Conservation (phyloP, 2,888 invertebrate genomes). For the Lochmaea crataegi region DNA sequence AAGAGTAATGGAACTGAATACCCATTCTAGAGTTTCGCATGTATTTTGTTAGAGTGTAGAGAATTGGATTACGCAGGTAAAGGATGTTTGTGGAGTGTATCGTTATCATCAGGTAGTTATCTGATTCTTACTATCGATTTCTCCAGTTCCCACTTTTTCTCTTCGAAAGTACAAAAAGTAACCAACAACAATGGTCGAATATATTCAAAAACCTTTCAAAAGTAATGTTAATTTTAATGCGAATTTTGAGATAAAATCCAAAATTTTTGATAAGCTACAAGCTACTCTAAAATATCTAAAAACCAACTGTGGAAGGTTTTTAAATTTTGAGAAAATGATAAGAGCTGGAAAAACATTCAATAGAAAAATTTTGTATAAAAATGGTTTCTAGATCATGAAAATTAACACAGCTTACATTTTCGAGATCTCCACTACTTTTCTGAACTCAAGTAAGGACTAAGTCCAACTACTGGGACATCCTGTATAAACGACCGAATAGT, state of each 20-base stretch:
- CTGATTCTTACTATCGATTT: slow-evolving; percentile 15
- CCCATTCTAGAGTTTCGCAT: slow-evolving; percentile 12
- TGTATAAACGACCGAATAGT: background rate
- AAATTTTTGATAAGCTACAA: no score
- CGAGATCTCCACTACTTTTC: background rate
- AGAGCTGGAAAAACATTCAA: no score
- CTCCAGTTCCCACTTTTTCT: background rate
- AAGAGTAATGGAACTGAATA: slow-evolving; percentile 17
- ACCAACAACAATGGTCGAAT: background rate
- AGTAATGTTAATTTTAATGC: no score
- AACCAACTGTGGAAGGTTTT: no score
- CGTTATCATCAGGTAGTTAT: slow-evolving; percentile 17
- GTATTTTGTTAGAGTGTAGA: slow-evolving; percentile 9
- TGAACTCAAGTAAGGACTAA: no score
- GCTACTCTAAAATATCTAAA: no score
- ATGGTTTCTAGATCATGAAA: no score
- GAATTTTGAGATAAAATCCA: no score
- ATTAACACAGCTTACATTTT: no score
- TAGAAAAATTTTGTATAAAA: no score
- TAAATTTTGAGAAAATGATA: no score
- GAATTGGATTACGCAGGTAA: slow-evolving; percentile 17
- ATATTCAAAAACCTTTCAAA: background rate
- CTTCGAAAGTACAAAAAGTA: background rate
- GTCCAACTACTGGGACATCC: background rate
- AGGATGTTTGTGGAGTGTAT: slow-evolving; percentile 16